These are phyloP conservation scores for Protaetia brevitarsis DNA, from an alignment of 1,140 invertebrate species.

Conservation along the genomic window DNA sequence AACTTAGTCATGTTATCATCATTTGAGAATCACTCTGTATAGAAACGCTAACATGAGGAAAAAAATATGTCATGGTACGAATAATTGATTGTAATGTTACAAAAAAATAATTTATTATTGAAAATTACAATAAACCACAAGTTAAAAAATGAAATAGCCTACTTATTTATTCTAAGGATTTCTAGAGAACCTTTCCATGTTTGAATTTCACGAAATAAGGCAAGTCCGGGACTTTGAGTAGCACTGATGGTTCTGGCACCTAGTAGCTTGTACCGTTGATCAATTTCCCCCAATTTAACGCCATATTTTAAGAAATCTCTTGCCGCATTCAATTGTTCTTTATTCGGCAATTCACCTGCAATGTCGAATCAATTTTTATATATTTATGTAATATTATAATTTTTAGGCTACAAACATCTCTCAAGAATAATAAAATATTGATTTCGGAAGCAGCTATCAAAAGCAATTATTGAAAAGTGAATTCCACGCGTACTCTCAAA, in stretches of 20 bases:
- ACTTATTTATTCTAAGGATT: slow-evolving; percentile 16
- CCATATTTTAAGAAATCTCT: slow-evolving; percentile 62
- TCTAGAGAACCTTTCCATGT: slow-evolving; percentile 45
- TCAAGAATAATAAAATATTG: slow-evolving; percentile 7
- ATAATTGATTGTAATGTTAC: no score
- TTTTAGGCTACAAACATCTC: background rate
- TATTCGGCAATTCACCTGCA: slow-evolving; percentile 57
- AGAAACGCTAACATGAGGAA: no score
- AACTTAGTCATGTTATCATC: no score
- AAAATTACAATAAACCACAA: no score
- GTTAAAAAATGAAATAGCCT: background rate
- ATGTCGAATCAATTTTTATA: slow-evolving; percentile 19
- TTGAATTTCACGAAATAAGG: slow-evolving; percentile 54
- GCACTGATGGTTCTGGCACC: slow-evolving; percentile 59
- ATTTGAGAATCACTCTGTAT: no score
- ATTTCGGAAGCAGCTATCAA: no score
- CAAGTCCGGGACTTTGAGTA: slow-evolving; percentile 62
- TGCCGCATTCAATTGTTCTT: slow-evolving; percentile 54
- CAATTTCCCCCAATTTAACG: slow-evolving; percentile 55
- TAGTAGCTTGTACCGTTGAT: slow-evolving; percentile 57
- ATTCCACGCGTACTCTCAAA: no score
- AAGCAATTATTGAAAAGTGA: no score
- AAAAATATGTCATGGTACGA: no score
- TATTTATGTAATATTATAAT: background rate
- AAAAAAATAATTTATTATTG: no score